phyloP scores from a whole-genome alignment of 2,113 vertebrate genomes.

The Dicentrarchus labrax region DNA sequence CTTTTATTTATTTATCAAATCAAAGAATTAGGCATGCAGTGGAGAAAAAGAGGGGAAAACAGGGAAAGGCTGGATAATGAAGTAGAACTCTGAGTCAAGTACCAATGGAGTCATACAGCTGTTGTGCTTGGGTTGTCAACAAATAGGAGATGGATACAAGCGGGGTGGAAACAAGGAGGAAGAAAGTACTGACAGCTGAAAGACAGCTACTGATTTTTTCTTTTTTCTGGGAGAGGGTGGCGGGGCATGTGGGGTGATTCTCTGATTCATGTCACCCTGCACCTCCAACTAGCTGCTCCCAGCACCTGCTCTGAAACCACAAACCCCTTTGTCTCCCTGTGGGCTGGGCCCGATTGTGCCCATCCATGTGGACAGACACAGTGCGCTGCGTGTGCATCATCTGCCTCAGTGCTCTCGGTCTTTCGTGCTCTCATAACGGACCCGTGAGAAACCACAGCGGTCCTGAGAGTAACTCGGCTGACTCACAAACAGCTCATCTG shows the following conservation, averaged over 20 bases:
- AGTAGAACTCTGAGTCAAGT: conserved; percentile 33
- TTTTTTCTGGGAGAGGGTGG: not conserved
- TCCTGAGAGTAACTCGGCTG: conserved; percentile 60
- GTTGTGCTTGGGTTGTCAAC: conserved; percentile 31
- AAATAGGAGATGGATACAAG: conserved; percentile 37
- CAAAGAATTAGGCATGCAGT: conserved; percentile 64
- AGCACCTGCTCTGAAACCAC: conserved; percentile 64
- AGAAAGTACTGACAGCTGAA: not conserved
- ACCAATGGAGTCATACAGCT: conserved; percentile 40
- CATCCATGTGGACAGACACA: conserved; percentile 63
- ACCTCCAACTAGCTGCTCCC: conserved; percentile 45
- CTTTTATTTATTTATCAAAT: conserved; percentile 84
- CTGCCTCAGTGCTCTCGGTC: conserved; percentile 59
- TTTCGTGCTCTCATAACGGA: conserved; percentile 57
- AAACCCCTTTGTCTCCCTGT: conserved; percentile 45
- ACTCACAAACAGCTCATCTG: conserved; percentile 60
- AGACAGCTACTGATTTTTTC: conserved; percentile 33
- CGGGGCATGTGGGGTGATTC: conserved; percentile 8
- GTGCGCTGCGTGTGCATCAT: conserved; percentile 58
- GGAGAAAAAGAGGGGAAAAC: conserved; percentile 22
- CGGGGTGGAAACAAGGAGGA: not conserved
- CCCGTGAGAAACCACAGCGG: conserved; percentile 38
- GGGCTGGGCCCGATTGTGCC: conserved; percentile 56
- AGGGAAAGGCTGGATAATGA: conserved; percentile 32
- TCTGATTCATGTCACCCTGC: conserved; percentile 61